phyloP scores from a whole-genome alignment of 2,113 vertebrate species.

The Thamnophis sirtalis region DNA sequence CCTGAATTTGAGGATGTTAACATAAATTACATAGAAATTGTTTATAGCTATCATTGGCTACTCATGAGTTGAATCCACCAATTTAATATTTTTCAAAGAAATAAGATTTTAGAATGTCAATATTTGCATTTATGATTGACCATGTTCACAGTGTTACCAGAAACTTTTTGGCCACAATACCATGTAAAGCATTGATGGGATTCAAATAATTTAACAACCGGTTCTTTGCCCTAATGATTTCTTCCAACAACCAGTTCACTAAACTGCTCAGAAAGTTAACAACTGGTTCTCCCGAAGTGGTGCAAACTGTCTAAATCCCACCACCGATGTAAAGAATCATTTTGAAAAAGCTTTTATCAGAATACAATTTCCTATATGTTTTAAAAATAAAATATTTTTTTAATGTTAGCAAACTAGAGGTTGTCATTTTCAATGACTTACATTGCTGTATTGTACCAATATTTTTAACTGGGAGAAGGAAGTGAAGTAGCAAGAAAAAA shows the following conservation, averaged over 20 bases:
- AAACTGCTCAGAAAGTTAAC: too few relatives aligned
- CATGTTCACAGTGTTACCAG: constrained; percentile 59
- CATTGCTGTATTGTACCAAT: constrained; percentile 56
- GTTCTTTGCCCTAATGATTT: too few relatives aligned
- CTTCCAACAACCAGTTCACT: too few relatives aligned
- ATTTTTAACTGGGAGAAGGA: constrained; percentile 53
- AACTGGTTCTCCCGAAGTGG: too few relatives aligned
- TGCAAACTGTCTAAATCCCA: too few relatives aligned
- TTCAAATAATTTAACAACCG: too few relatives aligned
- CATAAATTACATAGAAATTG: constrained; percentile 39
- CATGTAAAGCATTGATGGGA: too few relatives aligned
- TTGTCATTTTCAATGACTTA: constrained; percentile 57
- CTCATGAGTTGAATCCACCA: constrained; percentile 45
- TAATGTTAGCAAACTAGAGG: too few relatives aligned
- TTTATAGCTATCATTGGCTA: constrained; percentile 29
- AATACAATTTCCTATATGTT: constrained; percentile 31
- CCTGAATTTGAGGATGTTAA: neutral
- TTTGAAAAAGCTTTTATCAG: constrained; percentile 18
- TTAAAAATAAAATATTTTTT: constrained; percentile 4
- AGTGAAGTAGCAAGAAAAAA: neutral
- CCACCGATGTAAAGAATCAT: constrained; percentile 60
- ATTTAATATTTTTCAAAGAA: constrained; percentile 44
- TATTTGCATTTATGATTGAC: constrained; percentile 59
- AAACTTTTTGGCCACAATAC: constrained; percentile 69
- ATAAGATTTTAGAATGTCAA: constrained; percentile 62